phyloP scores from a whole-genome alignment of 2,888 invertebrate genomes.

The Oscheius sp. region DNA sequence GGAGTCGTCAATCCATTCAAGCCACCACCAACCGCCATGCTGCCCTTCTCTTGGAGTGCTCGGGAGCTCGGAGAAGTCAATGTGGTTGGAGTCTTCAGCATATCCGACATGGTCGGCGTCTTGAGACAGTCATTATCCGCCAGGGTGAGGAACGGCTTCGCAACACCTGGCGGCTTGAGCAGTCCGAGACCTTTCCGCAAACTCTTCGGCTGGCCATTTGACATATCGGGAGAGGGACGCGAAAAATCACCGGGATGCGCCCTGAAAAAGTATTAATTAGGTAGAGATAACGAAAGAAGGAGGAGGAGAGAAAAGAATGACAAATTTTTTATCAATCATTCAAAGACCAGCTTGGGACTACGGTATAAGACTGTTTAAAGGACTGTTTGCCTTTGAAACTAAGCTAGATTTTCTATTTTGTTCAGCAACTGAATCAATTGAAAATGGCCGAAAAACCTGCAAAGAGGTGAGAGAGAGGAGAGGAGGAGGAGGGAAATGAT shows the following conservation, averaged over 20 bases:
- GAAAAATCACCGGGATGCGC: slow-evolving; percentile 16
- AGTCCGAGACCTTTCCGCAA: slow-evolving; percentile 32
- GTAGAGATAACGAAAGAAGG: not conserved
- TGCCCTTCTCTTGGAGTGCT: slow-evolving; percentile 14
- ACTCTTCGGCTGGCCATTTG: slow-evolving; percentile 26
- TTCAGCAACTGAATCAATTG: too few species aligned
- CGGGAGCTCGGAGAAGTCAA: slow-evolving; percentile 33
- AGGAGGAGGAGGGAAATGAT: too few species aligned
- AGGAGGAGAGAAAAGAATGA: not conserved
- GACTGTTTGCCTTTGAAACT: too few species aligned
- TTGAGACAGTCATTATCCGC: slow-evolving; percentile 56
- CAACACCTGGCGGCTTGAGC: slow-evolving; percentile 25
- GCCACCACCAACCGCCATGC: slow-evolving; percentile 32
- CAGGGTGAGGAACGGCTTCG: slow-evolving; percentile 34
- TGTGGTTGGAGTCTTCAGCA: slow-evolving; percentile 49
- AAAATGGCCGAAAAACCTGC: too few species aligned
- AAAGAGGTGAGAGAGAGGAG: too few species aligned
- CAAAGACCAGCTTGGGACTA: too few species aligned
- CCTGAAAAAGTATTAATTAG: slow-evolving; percentile 7
- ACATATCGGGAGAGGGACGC: slow-evolving; percentile 26
- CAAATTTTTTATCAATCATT: too few species aligned
- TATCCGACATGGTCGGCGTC: slow-evolving; percentile 60
- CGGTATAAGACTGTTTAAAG: not conserved
- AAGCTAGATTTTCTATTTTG: too few species aligned
- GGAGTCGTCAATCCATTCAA: slow-evolving; percentile 48